Conservation (phyloP, 2,113 vertebrate species). For the Anoura caudifer region DNA sequence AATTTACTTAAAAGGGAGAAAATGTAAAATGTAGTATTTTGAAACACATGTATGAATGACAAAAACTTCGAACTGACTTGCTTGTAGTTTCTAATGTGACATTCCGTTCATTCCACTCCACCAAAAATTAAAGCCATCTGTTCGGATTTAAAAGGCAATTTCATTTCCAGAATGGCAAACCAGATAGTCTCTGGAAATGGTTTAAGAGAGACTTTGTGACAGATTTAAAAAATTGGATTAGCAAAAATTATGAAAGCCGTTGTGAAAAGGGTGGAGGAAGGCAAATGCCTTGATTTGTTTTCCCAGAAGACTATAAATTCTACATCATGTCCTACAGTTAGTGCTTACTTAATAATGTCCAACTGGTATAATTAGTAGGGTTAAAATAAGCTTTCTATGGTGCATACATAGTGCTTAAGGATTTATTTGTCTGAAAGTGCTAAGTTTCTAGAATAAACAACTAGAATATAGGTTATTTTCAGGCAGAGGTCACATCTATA, state of each 20-base stretch:
- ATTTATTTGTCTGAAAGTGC: neutral
- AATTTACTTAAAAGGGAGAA: constrained; percentile 8
- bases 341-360: neutral
- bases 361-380: neutral
- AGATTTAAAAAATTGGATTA: constrained; percentile 1
- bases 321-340: neutral
- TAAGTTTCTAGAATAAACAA: neutral
- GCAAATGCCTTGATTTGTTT: neutral
- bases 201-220: constrained; percentile 15
- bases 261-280: neutral
- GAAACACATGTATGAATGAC: neutral
- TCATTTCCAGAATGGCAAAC: neutral
- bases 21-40: constrained; percentile 13
- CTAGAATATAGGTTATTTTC: neutral
- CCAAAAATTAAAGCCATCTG: constrained; percentile 54
- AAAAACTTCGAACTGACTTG: constrained; percentile 3
- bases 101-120: constrained; percentile 26
- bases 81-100: neutral
- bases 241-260: neutral
- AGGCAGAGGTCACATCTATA: neutral
- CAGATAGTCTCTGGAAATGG: neutral
- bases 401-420: neutral
- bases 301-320: neutral
- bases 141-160: constrained; percentile 40
- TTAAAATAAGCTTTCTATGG: neutral